Percentiles rank a stretch among this genome's conserved stretches.
phyloP scores from a whole-genome alignment of 2,797 vertebrate species.

The Oceanodroma leucorhoa region DNA sequence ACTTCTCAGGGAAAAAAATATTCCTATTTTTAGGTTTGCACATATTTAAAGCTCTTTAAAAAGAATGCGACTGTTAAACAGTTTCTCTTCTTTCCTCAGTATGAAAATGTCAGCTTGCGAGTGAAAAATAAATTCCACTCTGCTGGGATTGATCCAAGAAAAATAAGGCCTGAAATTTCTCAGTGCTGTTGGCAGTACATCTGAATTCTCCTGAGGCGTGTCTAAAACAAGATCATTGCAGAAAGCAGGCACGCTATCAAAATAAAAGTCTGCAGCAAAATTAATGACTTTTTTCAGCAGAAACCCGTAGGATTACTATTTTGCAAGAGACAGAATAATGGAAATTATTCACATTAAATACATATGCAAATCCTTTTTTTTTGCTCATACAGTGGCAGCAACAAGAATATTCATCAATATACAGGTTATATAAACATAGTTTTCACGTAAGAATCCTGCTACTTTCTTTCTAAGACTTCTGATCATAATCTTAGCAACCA shows the following conservation, averaged over 20 bases:
- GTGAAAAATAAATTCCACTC: conserved; percentile 73
- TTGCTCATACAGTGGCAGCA: background rate
- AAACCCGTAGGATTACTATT: conserved; percentile 32
- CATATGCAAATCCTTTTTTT: conserved; percentile 27
- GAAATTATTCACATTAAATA: conserved; percentile 46
- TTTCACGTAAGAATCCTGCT: background rate
- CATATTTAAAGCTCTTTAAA: conserved; percentile 45
- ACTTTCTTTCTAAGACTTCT: background rate
- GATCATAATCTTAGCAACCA: background rate
- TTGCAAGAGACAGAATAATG: conserved; percentile 23
- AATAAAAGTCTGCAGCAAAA: conserved; percentile 69
- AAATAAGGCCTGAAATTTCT: conserved; percentile 72
- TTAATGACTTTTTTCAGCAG: background rate
- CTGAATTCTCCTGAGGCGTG: conserved; percentile 65
- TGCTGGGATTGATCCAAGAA: conserved; percentile 62
- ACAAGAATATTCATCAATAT: background rate
- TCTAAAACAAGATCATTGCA: conserved; percentile 39
- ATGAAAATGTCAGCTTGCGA: conserved; percentile 57
- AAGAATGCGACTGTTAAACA: conserved; percentile 4
- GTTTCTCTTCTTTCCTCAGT: conserved; percentile 18
- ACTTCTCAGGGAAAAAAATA: background rate
- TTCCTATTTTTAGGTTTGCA: conserved; percentile 51
- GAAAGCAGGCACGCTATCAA: conserved; percentile 40
- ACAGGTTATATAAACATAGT: background rate
- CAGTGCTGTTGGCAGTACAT: conserved; percentile 70